Evolutionary conservation across 1,140 invertebrate species (phyloP), one percentile per base, ranked within the genome.

Genomic region (Papilio polytes): DNA sequence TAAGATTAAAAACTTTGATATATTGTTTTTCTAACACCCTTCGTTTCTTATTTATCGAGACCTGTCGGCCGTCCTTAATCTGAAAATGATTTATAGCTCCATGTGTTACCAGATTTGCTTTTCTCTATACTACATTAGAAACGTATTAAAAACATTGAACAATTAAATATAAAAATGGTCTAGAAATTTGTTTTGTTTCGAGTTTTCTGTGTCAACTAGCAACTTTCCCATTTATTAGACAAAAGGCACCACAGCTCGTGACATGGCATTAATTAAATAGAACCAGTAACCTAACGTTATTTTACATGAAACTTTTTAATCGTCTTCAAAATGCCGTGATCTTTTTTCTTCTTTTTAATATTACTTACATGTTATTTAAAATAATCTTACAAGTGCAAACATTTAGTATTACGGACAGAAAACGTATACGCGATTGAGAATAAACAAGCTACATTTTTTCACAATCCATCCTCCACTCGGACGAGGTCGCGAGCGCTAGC

Each of bases 11-110:
- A 56, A 56, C 18, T 56, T 4, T 48, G 53, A 56, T 18, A n/a
- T 53, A 53, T 15, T 66, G 10, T 66, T 31, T 66, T 70, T 36
- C 12, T 9, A 70, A 70, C 63, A 36, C 26, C 6, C 9, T 36
- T 59, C 76, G 4, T 78, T 78, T 78, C 10, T 56, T 78, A 78
- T 78, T 78, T 78, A 78, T 78, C 76, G 15, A 78, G 48, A 77
- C 26, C 59, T 36, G 76, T 59, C 76, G 31, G 22, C 51, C 48
- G 74, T 44, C 48, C 48, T 7, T 59, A 59, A 78, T 78, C 76
- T 59, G 4, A 78, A 78, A 78, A 31, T 78, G 76, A 78, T 78
- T 78, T 78, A 78, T 59, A 26, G 12, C 36, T 18, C 18, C 31
- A 59, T 78, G 22, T 76, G 76, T 22, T 78, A 56, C 51, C 26